phyloP scores from a whole-genome alignment of 2,888 invertebrate species.

The Drosophila limbata region DNA sequence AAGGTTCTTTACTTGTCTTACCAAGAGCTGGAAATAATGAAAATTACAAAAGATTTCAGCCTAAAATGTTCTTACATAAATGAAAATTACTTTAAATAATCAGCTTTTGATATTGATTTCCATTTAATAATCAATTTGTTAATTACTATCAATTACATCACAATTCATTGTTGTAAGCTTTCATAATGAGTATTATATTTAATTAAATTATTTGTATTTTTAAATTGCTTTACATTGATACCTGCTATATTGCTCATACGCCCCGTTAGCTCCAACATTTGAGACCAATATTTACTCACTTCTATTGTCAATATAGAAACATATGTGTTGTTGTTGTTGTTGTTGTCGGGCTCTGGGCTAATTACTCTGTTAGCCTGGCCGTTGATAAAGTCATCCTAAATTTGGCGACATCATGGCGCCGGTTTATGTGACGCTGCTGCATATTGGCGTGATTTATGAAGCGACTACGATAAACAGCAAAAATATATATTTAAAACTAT shows the following conservation, averaged over 20 bases:
- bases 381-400: constrained; percentile 28
- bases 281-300: constrained; percentile 19
- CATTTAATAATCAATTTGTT: neutral
- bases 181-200: neutral
- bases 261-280: constrained; percentile 22
- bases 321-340: constrained; percentile 19
- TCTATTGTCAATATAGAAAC: constrained; percentile 18
- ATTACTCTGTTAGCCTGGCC: constrained; percentile 47
- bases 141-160: neutral
- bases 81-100: neutral
- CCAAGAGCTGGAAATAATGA: neutral
- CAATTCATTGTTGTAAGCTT: neutral
- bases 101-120: neutral
- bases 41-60: neutral
- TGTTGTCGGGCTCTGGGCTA: constrained; percentile 45
- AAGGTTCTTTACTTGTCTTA: neutral
- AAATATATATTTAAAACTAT: constrained; percentile 53
- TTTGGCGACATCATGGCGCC: constrained; percentile 38
- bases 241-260: constrained; percentile 37
- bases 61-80: neutral
- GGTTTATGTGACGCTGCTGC: constrained; percentile 32
- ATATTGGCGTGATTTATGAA: constrained; percentile 56
- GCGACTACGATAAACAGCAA: constrained; percentile 34
- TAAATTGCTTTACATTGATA: neutral
- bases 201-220: neutral